These are phyloP conservation scores for Pandion haliaetus DNA, from an alignment of 2,113 vertebrate species.

Conservation along the genomic window DNA sequence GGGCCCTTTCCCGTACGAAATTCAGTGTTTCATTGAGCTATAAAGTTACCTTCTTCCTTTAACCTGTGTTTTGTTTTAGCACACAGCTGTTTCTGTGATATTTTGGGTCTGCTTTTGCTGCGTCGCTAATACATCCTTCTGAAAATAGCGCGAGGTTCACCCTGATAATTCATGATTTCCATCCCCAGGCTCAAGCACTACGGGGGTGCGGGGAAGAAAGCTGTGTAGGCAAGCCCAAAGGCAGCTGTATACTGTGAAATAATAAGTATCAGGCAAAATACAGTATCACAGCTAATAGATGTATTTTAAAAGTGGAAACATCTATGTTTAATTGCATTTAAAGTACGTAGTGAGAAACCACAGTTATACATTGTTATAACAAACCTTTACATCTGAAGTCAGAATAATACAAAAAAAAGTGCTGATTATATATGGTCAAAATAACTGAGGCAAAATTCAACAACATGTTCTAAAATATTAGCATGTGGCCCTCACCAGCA, in stretches of 20 bases:
- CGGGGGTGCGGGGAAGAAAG: neutral
- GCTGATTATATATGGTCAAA: slow-evolving; percentile 67
- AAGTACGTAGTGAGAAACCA: slow-evolving; percentile 71
- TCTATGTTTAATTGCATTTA: slow-evolving; percentile 77
- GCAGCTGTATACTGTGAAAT: slow-evolving; percentile 59
- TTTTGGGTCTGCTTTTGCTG: neutral
- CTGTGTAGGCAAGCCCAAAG: neutral
- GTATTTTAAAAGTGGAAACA: slow-evolving; percentile 72
- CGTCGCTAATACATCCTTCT: neutral
- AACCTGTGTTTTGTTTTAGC: neutral
- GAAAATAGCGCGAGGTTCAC: neutral
- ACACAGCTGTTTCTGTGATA: neutral
- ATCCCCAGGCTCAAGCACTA: neutral
- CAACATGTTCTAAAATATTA: slow-evolving; percentile 61
- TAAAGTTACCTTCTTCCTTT: neutral
- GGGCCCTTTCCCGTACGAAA: neutral
- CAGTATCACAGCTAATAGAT: slow-evolving; percentile 68
- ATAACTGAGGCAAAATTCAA: slow-evolving; percentile 66
- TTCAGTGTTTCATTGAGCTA: neutral
- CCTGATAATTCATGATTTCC: neutral
- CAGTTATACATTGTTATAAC: slow-evolving; percentile 70
- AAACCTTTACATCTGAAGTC: slow-evolving; percentile 75
- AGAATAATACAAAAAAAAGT: slow-evolving; percentile 73
- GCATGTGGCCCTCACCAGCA: slow-evolving; percentile 54
- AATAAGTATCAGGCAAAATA: slow-evolving; percentile 66